Conservation (phyloP, 1,140 invertebrate species). For the Drosophila elegans region DNA sequence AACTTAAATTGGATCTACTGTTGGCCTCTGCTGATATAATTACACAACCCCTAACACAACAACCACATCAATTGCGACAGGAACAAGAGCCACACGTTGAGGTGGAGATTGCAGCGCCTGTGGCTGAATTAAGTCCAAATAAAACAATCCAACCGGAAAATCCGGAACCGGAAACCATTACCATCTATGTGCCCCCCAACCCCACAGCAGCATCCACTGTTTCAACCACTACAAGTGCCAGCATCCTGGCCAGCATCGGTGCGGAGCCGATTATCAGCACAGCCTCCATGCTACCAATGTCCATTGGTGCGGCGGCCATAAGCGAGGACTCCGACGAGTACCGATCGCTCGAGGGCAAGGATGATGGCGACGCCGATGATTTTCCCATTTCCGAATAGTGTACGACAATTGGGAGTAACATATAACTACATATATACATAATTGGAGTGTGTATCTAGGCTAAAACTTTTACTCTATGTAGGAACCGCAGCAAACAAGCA, state of each 20-base stretch:
- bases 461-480: slow-evolving; percentile 68
- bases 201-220: slow-evolving; percentile 10
- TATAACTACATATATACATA: slow-evolving; percentile 41
- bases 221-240: slow-evolving; percentile 19
- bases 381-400: slow-evolving; percentile 80
- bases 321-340: slow-evolving; percentile 84
- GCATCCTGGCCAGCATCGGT: slow-evolving; percentile 40
- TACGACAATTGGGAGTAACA: slow-evolving; percentile 29
- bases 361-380: slow-evolving; percentile 73
- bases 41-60: slow-evolving; percentile 64
- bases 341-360: slow-evolving; percentile 81
- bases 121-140: slow-evolving; percentile 24
- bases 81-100: slow-evolving; percentile 19
- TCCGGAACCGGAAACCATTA: slow-evolving; percentile 33
- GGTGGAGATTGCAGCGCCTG: slow-evolving; percentile 14
- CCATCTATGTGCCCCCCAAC: slow-evolving; percentile 45
- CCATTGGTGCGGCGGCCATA: slow-evolving; percentile 54
- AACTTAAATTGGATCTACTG: slow-evolving; percentile 77
- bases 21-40: slow-evolving; percentile 81
- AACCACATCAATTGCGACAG: slow-evolving; percentile 44
- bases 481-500: slow-evolving; percentile 32
- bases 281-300: slow-evolving; percentile 40
- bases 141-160: slow-evolving; percentile 17
- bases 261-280: slow-evolving; percentile 40
- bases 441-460: slow-evolving; percentile 51